Percentiles rank a stretch among this genome's conserved stretches.
Conservation (phyloP, 2,113 vertebrate species). For the Fulica atra region DNA sequence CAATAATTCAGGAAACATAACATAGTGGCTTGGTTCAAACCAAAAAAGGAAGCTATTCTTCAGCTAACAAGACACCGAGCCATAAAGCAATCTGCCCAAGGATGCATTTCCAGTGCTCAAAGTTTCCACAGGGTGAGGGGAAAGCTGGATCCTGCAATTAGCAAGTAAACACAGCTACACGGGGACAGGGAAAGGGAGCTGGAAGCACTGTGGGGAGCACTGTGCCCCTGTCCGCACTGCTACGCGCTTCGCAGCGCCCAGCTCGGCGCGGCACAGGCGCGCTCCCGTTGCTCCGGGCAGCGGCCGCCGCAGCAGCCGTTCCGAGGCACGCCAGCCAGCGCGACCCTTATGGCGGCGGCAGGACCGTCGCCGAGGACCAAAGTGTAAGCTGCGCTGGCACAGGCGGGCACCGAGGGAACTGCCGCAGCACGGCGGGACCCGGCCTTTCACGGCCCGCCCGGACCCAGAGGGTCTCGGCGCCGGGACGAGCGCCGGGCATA, state of each 20-base stretch:
- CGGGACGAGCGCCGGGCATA: fast-evolving
- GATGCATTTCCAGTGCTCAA: not conserved
- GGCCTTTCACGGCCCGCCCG: not conserved
- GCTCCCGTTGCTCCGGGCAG: fast-evolving
- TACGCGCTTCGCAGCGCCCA: not conserved
- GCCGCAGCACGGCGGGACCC: not conserved
- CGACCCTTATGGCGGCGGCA: fast-evolving
- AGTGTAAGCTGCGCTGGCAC: fast-evolving
- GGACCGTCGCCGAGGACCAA: not conserved
- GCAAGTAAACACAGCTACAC: not conserved
- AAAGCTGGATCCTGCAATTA: not conserved
- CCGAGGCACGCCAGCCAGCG: fast-evolving
- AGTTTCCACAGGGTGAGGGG: fast-evolving
- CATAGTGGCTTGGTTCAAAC: not conserved
- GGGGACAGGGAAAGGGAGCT: fast-evolving
- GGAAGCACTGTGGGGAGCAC: not conserved
- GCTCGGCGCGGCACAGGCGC: fast-evolving
- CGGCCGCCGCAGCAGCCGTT: fast-evolving
- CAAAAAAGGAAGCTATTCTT: not conserved
- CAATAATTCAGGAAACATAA: not conserved
- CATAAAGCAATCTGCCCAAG: not conserved
- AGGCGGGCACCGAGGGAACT: fast-evolving
- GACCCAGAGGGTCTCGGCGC: fast-evolving
- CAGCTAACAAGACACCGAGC: not conserved
- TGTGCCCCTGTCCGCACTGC: fast-evolving